phyloP scores from a whole-genome alignment of 2,888 invertebrate genomes.

The Agriopis marginaria region DNA sequence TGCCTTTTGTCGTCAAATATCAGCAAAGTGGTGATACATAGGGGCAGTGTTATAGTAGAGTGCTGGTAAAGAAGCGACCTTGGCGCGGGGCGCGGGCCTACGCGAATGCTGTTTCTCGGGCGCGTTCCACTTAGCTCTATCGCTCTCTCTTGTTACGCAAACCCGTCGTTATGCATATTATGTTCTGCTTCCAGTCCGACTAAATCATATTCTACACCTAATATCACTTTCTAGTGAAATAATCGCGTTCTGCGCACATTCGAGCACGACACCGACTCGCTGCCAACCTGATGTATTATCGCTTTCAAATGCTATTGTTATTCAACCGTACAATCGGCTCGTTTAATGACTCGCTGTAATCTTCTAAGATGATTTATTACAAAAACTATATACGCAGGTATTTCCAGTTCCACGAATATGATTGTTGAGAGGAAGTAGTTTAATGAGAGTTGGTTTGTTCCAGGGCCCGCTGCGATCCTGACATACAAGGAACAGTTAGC shows the following conservation, averaged over 20 bases:
- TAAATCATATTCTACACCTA: slow-evolving; percentile 72
- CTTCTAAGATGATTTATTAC: slow-evolving; percentile 7
- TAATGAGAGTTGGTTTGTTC: slow-evolving; percentile 61
- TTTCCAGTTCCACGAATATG: neutral
- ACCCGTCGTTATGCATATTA: slow-evolving; percentile 84
- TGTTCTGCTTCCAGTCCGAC: slow-evolving; percentile 74
- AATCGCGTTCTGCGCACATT: slow-evolving; percentile 56
- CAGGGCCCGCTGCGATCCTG: slow-evolving; percentile 85
- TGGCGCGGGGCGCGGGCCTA: slow-evolving; percentile 67
- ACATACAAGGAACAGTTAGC: slow-evolving; percentile 77
- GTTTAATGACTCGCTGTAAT: slow-evolving; percentile 8
- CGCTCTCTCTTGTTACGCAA: slow-evolving; percentile 86
- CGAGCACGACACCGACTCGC: slow-evolving; percentile 42
- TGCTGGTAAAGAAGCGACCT: slow-evolving; percentile 61
- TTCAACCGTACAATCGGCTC: slow-evolving; percentile 24
- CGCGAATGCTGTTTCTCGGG: slow-evolving; percentile 75
- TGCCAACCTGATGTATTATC: slow-evolving; percentile 41
- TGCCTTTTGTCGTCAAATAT: slow-evolving; percentile 33
- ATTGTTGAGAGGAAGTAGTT: slow-evolving; percentile 10
- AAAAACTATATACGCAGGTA: neutral
- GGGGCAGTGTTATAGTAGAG: slow-evolving; percentile 1
- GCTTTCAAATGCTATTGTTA: slow-evolving; percentile 45
- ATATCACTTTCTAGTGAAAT: slow-evolving; percentile 76
- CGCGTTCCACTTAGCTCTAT: slow-evolving; percentile 76
- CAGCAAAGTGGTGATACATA: slow-evolving; percentile 20